phyloP scores from a whole-genome alignment of 2,888 invertebrate species.

The Flabesymbios commensalis region DNA sequence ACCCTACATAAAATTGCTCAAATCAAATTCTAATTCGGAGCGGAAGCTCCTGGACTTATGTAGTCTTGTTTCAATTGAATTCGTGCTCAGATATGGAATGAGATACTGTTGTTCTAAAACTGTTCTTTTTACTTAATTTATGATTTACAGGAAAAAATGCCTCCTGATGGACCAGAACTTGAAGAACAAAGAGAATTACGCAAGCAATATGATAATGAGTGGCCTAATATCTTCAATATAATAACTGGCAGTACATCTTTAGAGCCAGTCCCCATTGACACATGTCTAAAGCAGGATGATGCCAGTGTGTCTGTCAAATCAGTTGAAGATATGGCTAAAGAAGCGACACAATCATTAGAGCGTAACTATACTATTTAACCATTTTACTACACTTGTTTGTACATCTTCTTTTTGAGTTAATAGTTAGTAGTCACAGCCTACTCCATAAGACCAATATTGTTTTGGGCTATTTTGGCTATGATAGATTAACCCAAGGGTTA shows the following conservation, averaged over 20 bases:
- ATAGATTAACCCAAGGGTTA: too few relatives aligned
- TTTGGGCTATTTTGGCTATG: too few relatives aligned
- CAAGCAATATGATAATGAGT: conserved; percentile 51
- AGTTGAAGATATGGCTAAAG: conserved; percentile 45
- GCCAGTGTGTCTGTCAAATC: neutral
- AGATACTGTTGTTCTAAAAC: neutral
- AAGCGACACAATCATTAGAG: conserved; percentile 45
- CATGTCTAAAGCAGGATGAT: conserved; percentile 28
- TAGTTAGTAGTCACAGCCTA: too few relatives aligned
- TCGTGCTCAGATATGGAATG: too few relatives aligned
- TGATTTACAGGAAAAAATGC: conserved; percentile 25
- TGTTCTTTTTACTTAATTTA: neutral
- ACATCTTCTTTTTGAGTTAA: too few relatives aligned
- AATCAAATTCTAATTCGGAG: too few relatives aligned
- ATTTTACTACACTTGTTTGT: neutral
- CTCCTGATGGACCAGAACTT: conserved; percentile 54
- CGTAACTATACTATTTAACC: conserved; percentile 43
- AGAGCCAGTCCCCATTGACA: conserved; percentile 46
- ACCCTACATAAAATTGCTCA: too few relatives aligned
- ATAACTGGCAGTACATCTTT: conserved; percentile 47
- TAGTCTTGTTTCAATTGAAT: too few relatives aligned
- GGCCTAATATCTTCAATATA: conserved; percentile 44
- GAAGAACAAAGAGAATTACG: conserved; percentile 45
- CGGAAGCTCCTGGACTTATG: too few relatives aligned
- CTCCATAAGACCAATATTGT: too few relatives aligned